phyloP scores from a whole-genome alignment of 2,888 invertebrate species.

The Acanthosepion pharaonis region DNA sequence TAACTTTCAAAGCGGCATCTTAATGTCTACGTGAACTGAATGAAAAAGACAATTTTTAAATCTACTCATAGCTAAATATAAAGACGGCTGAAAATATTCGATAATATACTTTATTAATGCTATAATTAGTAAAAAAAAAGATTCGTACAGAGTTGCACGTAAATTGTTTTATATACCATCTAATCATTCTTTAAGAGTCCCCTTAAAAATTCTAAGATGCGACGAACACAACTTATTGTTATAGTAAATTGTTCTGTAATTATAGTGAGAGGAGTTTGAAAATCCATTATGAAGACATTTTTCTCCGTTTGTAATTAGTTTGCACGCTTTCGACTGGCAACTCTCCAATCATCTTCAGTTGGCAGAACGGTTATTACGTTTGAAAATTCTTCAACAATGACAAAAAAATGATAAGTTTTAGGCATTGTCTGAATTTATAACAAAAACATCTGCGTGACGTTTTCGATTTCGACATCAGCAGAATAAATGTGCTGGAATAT shows the following conservation, averaged over 20 bases:
- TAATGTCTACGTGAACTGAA: background rate
- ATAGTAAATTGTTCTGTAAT: background rate
- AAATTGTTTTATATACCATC: background rate
- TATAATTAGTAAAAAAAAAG: background rate
- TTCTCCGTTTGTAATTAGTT: background rate
- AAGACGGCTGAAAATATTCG: background rate
- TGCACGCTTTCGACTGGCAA: background rate
- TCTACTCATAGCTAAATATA: background rate
- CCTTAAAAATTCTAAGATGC: background rate
- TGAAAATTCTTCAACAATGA: too few relatives aligned
- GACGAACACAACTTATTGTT: background rate
- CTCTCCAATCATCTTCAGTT: too few relatives aligned
- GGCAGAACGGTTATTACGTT: too few relatives aligned
- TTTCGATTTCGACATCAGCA: too few relatives aligned
- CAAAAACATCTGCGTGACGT: too few relatives aligned
- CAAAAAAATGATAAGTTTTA: too few relatives aligned
- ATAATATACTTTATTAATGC: background rate
- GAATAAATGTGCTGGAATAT: too few relatives aligned
- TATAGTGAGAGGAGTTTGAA: background rate
- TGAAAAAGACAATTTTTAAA: background rate
- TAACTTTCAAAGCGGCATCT: background rate
- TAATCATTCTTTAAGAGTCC: background rate
- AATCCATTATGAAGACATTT: background rate
- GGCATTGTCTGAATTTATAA: too few relatives aligned
- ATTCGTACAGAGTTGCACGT: background rate